Evolutionary conservation across 2,888 invertebrate species (phyloP).

Genomic region (Drosophila melanosoma): DNA sequence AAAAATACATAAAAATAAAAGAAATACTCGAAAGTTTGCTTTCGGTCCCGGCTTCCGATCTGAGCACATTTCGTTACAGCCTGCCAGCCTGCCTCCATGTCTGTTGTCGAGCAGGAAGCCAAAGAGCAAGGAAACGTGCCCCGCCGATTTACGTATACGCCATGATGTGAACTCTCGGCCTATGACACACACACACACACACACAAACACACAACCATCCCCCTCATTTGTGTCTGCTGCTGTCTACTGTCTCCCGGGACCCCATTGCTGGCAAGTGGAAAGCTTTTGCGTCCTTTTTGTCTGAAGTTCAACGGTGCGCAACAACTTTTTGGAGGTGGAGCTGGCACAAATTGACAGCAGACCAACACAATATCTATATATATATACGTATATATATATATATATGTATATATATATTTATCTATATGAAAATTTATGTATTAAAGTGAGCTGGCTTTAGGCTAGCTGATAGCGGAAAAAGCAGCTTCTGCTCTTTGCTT

Average conservation of each 20-base stretch:
- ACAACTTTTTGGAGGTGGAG: conserved; percentile 56
- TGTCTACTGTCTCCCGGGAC: conserved; percentile 33
- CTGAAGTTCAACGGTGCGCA: conserved; percentile 72
- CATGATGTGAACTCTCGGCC: conserved; percentile 39
- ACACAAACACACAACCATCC: too few species aligned
- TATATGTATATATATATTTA: not conserved
- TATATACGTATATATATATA: not conserved
- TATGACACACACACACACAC: conserved; percentile 18
- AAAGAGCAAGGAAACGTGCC: conserved; percentile 16
- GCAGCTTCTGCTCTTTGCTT: conserved; percentile 20
- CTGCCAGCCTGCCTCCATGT: not conserved
- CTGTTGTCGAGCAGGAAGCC: not conserved
- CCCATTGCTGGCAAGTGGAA: conserved; percentile 60
- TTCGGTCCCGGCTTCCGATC: conserved; percentile 20
- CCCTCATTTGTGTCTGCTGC: conserved; percentile 1
- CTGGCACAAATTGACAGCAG: conserved; percentile 54
- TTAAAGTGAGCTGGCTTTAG: conserved; percentile 38
- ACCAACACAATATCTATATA: conserved; percentile 20
- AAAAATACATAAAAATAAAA: conserved; percentile 26
- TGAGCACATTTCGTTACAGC: conserved; percentile 39
- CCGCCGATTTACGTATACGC: conserved; percentile 65
- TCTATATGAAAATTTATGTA: conserved; percentile 36
- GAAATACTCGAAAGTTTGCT: conserved; percentile 43
- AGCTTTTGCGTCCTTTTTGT: conserved; percentile 68
- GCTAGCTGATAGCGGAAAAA: conserved; percentile 24